Evolutionary conservation across 2,888 invertebrate species (phyloP).

Genomic region (Drosophila nr. medialis): DNA sequence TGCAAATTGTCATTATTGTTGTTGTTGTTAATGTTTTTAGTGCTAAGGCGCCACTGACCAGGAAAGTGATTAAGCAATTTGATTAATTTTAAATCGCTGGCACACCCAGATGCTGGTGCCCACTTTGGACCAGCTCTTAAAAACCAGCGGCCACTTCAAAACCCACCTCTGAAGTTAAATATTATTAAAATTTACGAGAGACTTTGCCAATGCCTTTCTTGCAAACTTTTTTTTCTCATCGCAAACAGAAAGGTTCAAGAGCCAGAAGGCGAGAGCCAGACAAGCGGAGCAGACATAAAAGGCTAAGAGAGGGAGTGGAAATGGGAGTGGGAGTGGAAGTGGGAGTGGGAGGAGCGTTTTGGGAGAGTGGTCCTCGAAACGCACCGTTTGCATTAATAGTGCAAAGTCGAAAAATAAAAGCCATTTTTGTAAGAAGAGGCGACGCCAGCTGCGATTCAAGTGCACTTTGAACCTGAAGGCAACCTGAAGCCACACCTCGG

Average conservation of each 20-base stretch:
- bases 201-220: constrained; percentile 55
- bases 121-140: constrained; percentile 11
- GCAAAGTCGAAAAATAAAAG: constrained; percentile 58
- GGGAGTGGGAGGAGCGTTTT: background rate
- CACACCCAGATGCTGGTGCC: constrained; percentile 7
- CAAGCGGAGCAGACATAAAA: background rate
- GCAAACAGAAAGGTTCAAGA: constrained; percentile 3
- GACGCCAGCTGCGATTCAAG: constrained; percentile 45
- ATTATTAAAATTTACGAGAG: constrained; percentile 72
- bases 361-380: constrained; percentile 61
- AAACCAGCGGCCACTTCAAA: constrained; percentile 43
- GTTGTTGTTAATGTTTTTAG: constrained; percentile 9
- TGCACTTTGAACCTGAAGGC: constrained; percentile 60
- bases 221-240: constrained; percentile 39
- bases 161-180: constrained; percentile 54
- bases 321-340: background rate
- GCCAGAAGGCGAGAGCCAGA: background rate
- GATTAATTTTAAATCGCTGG: constrained; percentile 54
- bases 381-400: constrained; percentile 72
- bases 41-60: constrained; percentile 28
- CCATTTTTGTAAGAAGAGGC: constrained; percentile 38
- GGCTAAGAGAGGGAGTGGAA: background rate
- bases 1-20: background rate
- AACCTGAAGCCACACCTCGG: constrained; percentile 29
- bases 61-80: constrained; percentile 72